Base-by-base conservation (phyloP, 2,888 invertebrate genomes). In the Synergus umbraculus region DNA sequence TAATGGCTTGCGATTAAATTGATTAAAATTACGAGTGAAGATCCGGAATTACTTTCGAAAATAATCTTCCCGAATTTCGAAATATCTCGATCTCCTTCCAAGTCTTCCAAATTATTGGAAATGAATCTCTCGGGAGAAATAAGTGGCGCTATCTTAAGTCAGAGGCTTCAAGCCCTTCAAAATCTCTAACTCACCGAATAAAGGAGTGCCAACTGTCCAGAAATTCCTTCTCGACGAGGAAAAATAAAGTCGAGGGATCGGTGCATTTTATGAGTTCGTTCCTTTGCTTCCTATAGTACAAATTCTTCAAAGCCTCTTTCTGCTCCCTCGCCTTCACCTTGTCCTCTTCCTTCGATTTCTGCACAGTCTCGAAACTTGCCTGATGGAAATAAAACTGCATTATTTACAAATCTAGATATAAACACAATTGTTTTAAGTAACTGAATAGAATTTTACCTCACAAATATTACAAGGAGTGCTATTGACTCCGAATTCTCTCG, bases 321-420 rank as follows among this genome's bases (percentile, higher is more conserved):
- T 91, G 91, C 22, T 87, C 87, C 76, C 90, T 91, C 1, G 91
- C 91, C 66, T 87, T 90, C 73, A 91, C 88, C 83, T 91, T 91
- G 79, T 90, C 90, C 76, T 89, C 90, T 58, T 91, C 89, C 64
- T 91, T 90, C 5, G 89, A 88, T 49, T 85, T 90, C 49, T 90
- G 89, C 1, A 88, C 90, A 64, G 85, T 87, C 79, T 90, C 89
- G 79, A 89, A 82, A 82, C 86, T 89, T 13, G 90, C 88, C 90
- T 90, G 69, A 29, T 29, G 2, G 81, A 81, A 67, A 79, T 46
- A 77, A 73, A 29, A 29, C 29, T 29, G 29, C 29, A 29, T 29
- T 29, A 29, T 29, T 29, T 29, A 29, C 29, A 29, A 29, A 29
- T 29, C 29, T 29, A 29, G 29, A 29, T 29, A 29, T 29, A 29